These are phyloP conservation scores for Mechanitis mazaeus DNA, from an alignment of 2,888 invertebrate species.

Conservation along the genomic window DNA sequence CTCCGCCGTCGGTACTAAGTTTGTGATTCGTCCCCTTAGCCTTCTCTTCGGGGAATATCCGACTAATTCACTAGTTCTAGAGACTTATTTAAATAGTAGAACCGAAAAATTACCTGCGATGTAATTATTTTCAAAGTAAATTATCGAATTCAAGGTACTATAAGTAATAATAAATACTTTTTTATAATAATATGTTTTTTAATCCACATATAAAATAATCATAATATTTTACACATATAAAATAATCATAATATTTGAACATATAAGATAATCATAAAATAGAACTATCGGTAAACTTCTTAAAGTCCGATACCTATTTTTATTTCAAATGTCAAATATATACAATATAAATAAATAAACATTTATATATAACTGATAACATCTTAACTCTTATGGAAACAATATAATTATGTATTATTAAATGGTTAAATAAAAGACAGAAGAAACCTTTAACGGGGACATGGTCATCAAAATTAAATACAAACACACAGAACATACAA, in stretches of 20 bases:
- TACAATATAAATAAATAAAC: neutral
- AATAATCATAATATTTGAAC: too few species aligned
- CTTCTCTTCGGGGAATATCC: conserved; percentile 44
- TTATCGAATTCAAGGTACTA: conserved; percentile 74
- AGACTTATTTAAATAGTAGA: conserved; percentile 72
- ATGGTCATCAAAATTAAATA: too few species aligned
- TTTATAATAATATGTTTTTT: conserved; percentile 42
- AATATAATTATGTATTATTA: too few species aligned
- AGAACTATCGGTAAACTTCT: too few species aligned
- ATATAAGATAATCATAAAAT: too few species aligned
- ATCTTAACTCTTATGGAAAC: neutral
- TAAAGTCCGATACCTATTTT: neutral
- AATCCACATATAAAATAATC: conserved; percentile 22
- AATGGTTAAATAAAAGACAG: too few species aligned
- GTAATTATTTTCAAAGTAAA: conserved; percentile 72
- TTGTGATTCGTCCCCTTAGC: conserved; percentile 41
- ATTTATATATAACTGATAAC: neutral
- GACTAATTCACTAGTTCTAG: conserved; percentile 63
- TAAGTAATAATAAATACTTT: conserved; percentile 65
- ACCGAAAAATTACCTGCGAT: conserved; percentile 64
- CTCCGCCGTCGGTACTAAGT: conserved; percentile 48
- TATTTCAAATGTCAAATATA: neutral
- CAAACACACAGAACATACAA: too few species aligned
- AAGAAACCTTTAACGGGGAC: too few species aligned
- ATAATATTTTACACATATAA: neutral